Evolutionary conservation across 2,888 invertebrate species (phyloP), one percentile per base, ranked within the genome.

Genomic region (Exocentrus adspersus): DNA sequence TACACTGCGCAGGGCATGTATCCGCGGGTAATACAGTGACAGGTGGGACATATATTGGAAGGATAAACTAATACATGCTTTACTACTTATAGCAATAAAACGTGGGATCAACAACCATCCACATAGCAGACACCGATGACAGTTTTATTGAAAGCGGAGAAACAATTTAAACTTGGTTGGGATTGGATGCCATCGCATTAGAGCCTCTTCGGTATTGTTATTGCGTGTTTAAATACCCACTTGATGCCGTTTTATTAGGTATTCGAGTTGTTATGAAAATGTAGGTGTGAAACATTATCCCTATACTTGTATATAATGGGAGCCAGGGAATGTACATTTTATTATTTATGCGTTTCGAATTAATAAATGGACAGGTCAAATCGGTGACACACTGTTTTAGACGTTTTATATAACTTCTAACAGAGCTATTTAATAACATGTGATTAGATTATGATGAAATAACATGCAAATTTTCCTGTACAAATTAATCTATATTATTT

Each of bases 71-170:
- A 51, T 57, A 32, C 12, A 7, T n/a, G 32, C 20, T 57, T 43
- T 14, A 46, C 46, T 32, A 46, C 46, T 62, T 50, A 54, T 48
- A 20, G 50, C 42, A 48, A 48, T 62, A 56, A 60, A 64, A 57
- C 14, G 32, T 28, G 56, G 56, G 32, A 56, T 51, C 57, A 52
- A 56, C 50, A 19, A 43, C 57, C 61, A 64, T 59, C 64, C 66
- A 62, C 68, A 72, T 71, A 68, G 65, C 61, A 65, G 45, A 58
- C 56, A 64, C 54, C 60, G 61, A 43, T 65, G 71, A 71, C 71
- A 71, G 70, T 73, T 73, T 73, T 73, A 73, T 73, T 73, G 70
- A 71, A 72, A 69, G 62, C 60, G 62, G 65, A 65, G 62, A 64
- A 65, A 69, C 71, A 69, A 67, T 71, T 71, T 62, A 12, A 54